Percentiles rank a stretch among this genome's conserved stretches.
These are phyloP conservation scores for Ptilodon capucinus DNA, from an alignment of 2,888 invertebrate genomes.

Conservation along the genomic window DNA sequence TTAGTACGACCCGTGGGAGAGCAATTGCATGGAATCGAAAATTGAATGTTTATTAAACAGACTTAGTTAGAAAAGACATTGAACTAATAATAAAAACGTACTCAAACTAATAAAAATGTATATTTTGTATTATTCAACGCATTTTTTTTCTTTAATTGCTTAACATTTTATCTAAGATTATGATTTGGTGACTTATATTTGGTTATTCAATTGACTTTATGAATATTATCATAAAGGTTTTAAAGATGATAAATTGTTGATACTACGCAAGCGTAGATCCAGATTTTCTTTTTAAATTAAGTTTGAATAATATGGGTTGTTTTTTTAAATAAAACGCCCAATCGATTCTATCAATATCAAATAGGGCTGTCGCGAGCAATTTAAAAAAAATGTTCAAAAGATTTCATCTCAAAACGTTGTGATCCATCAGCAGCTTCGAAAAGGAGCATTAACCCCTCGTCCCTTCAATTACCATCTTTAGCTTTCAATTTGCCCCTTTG, in stretches of 20 bases:
- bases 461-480: constrained; percentile 79
- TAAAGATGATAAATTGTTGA: too few species aligned
- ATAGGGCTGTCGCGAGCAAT: constrained; percentile 21
- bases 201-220: too few species aligned
- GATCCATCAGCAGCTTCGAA: constrained; percentile 71
- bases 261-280: too few species aligned
- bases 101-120: too few species aligned
- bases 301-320: too few species aligned
- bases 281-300: too few species aligned
- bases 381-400: constrained; percentile 54
- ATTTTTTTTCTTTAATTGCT: too few species aligned
- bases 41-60: not conserved
- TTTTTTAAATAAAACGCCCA: not conserved
- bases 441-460: constrained; percentile 72
- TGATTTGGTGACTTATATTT: too few species aligned
- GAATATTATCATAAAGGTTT: too few species aligned
- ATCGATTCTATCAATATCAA: constrained; percentile 10
- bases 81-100: too few species aligned
- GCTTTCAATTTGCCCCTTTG: constrained; percentile 79
- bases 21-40: not conserved
- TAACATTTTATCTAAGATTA: too few species aligned
- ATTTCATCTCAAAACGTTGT: constrained; percentile 65
- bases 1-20: constrained; percentile 15
- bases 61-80: not conserved
- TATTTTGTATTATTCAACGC: too few species aligned